Percentiles rank a stretch among this genome's conserved stretches.
These are phyloP conservation scores for Uloborus plumipes DNA, from an alignment of 2,888 invertebrate genomes.

Conservation along the genomic window DNA sequence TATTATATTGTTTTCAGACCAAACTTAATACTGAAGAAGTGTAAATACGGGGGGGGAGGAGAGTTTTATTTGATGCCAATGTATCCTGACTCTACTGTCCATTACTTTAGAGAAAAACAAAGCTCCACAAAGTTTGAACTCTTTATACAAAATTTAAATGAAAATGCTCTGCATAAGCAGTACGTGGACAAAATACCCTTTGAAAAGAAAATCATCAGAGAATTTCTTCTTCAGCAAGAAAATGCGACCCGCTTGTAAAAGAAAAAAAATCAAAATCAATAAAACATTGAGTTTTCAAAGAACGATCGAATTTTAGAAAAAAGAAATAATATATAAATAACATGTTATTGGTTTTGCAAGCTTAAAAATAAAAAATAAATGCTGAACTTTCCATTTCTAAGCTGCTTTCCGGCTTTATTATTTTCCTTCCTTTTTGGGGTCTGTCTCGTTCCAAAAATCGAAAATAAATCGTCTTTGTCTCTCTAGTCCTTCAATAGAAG, in stretches of 20 bases:
- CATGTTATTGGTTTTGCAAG: too few relatives aligned
- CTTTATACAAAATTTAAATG: too few relatives aligned
- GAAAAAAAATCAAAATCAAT: too few relatives aligned
- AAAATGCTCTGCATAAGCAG: background rate
- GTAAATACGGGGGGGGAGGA: too few relatives aligned
- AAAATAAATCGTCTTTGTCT: constrained; percentile 27
- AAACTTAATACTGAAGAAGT: too few relatives aligned
- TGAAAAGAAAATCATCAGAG: background rate
- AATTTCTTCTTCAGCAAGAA: background rate
- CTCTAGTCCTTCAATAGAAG: constrained; percentile 24
- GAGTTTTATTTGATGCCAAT: too few relatives aligned
- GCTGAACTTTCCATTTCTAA: constrained; percentile 5
- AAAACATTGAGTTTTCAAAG: too few relatives aligned
- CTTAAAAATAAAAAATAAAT: background rate
- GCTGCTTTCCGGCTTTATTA: constrained; percentile 11
- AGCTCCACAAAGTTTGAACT: too few relatives aligned
- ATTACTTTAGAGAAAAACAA: too few relatives aligned
- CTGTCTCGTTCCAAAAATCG: constrained; percentile 23
- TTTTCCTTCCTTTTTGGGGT: constrained; percentile 8
- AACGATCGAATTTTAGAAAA: background rate
- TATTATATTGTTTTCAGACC: too few relatives aligned
- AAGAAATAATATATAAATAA: too few relatives aligned
- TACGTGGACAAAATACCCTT: background rate
- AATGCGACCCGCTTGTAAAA: background rate
- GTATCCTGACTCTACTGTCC: too few relatives aligned